Conservation (phyloP, 1,140 invertebrate species). For the Drosophila sp. region DNA sequence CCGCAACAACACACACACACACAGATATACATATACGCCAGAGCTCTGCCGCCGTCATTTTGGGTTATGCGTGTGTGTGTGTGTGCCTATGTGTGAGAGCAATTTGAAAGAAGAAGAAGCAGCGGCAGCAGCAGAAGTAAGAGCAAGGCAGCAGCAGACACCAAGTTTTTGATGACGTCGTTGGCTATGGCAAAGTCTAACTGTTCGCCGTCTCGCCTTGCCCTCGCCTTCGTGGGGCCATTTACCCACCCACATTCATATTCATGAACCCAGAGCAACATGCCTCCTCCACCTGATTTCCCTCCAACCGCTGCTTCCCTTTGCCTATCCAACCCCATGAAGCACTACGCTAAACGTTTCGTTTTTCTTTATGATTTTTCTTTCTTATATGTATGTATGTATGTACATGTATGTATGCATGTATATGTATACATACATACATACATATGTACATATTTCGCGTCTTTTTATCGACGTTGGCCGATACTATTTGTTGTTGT, state of each 20-base stretch:
- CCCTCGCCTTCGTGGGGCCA: conserved; percentile 27
- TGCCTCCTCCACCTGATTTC: conserved; percentile 8
- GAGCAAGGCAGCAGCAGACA: conserved; percentile 18
- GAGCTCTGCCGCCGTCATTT: conserved; percentile 18
- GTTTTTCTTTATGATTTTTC: conserved; percentile 47
- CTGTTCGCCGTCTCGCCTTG: conserved; percentile 41
- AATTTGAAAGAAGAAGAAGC: conserved; percentile 69
- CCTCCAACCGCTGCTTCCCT: not conserved
- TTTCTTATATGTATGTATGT: conserved; percentile 11
- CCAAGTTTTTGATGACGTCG: conserved; percentile 68
- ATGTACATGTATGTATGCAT: not conserved
- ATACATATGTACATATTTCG: conserved; percentile 40
- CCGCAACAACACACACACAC: conserved; percentile 43
- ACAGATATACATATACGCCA: conserved; percentile 40
- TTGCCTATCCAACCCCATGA: not conserved
- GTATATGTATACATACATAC: not conserved
- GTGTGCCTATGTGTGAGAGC: conserved; percentile 47
- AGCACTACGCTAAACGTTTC: conserved; percentile 41
- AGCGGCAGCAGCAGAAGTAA: conserved; percentile 46
- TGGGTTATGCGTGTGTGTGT: conserved; percentile 7
- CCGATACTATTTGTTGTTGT: conserved; percentile 41
- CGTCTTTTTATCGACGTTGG: conserved; percentile 61
- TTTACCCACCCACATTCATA: conserved; percentile 32
- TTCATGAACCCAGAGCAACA: not conserved
- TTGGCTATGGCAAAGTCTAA: conserved; percentile 52